Percentiles rank a stretch among this genome's conserved stretches.
phyloP scores from a whole-genome alignment of 37 sponge, comb jelly and placozoan species.

The Aplysina aerophoba region DNA sequence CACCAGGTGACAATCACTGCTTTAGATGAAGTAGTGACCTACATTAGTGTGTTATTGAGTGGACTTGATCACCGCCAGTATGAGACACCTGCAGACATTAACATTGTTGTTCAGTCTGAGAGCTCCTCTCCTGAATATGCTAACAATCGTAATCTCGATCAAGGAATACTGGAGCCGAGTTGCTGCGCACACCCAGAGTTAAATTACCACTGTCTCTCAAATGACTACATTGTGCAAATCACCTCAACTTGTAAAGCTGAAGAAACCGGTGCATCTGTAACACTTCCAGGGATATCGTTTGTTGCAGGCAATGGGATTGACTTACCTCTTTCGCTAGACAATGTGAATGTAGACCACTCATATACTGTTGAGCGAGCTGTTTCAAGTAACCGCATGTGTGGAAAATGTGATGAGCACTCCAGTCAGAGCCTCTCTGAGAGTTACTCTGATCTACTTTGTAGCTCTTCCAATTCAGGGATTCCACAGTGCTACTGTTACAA shows the following conservation, averaged over 20 bases:
- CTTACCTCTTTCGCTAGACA: not conserved
- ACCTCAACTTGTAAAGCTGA: not conserved
- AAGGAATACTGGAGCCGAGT: conserved; percentile 27
- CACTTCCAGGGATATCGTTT: conserved; percentile 15
- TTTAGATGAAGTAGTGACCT: not conserved
- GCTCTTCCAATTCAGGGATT: conserved; percentile 10
- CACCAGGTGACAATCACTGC: conserved; percentile 14
- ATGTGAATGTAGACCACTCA: not conserved
- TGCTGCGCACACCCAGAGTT: not conserved
- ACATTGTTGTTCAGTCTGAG: conserved; percentile 4
- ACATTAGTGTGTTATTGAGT: not conserved
- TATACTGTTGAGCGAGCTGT: not conserved
- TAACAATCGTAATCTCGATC: not conserved
- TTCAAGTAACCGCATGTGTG: not conserved
- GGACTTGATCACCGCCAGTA: conserved; percentile 10
- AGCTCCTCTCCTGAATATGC: not conserved
- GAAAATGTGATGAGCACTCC: not conserved
- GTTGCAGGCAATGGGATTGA: not conserved
- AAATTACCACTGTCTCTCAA: not conserved
- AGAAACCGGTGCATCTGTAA: too few species aligned
- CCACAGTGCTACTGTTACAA: conserved; percentile 8
- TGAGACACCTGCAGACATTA: not conserved
- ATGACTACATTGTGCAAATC: not conserved
- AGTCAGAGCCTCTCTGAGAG: not conserved
- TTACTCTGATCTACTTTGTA: not conserved